Evolutionary conservation across 2,888 invertebrate species (phyloP), one percentile per base, ranked within the genome.

Genomic region (Chorisops tibialis): DNA sequence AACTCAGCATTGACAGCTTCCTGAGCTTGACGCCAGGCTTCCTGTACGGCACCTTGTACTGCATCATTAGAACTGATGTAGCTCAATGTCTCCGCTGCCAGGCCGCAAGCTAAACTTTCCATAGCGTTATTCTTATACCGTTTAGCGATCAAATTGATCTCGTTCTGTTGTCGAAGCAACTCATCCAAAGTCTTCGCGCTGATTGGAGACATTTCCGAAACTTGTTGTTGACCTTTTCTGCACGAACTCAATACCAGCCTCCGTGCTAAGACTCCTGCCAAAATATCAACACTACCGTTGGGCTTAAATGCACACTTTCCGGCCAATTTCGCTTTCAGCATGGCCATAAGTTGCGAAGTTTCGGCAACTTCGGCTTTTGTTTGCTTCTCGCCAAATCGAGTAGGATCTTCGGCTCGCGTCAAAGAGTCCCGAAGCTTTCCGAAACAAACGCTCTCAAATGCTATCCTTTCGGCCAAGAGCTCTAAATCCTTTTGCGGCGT

Each of bases 391-490:
- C 85, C 83, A 69, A 84, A 83, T 67, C 83, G 79, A 67, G 81
- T 78, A 67, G 82, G 81, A 65, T 82, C 82, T 68, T 83, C 81
- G 19, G 82, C 81, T 41, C 83, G 81, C 62, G 81, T 80, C 54
- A 87, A 79, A 51, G 87, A 87, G 74, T 87, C 86, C 68, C 86
- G 84, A 66, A 88, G 83, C 70, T 86, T 81, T 65, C 85, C 82
- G 63, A 88, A 83, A 62, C 88, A 81, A 21, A 90, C 85, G 62
- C 88, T 87, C 78, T 92, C 91, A 74, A 87, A 91, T 0, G 91
- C 90, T 18, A 91, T 81, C 71, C 90, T 87, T 75, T 91, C 91
- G 1, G 91, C 90, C 60, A 90, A 78, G 59, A 91, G 80, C 70
- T 88, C 86, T 66, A 88, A 77, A 71, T 85, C 86, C 66, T 85